Evolutionary conservation across 2,888 invertebrate genomes (phyloP), one percentile per base, ranked within the genome.

Genomic region (Microplitis manilae): DNA sequence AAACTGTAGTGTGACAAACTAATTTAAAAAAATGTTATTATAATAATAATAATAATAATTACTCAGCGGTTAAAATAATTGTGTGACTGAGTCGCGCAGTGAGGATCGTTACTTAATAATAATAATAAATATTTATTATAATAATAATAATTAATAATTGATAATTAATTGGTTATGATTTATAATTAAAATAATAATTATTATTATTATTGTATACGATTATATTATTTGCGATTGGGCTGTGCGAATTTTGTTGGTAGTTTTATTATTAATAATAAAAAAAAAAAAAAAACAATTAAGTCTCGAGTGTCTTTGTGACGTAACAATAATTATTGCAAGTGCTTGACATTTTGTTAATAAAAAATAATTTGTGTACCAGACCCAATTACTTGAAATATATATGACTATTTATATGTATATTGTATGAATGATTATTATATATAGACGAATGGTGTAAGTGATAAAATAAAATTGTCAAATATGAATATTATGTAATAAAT

Each of bases 231-330:
- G 62, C 62, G 85, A 86, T 87, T 86, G 88, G 88, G 89, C 89
- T 89, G 89, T 89, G 88, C 87, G 87, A 89, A 88, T 88, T 87
- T 87, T 30, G 2, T 30, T 30, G 30, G 87, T 82, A 87, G 88
- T 85, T 87, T 85, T 85, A 85, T 82, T 81, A 76, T 70, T 78
- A 76, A 79, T 68, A 77, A 67, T 79, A 64, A 67, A 79, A 60
- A 77, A 71, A 60, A 77, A 71, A 77, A 30, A 30, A 30, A 30
- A 30, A 30, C 2, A 30, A 30, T 30, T 30, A 30, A 30, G 30
- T 30, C 30, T 30, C 30, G 30, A 30, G 30, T 30, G 30, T 30
- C 30, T 59, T 6, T 68, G 68, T 72, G 41, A 68, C 71, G 70
- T 68, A 68, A 76, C 15, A 64, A 17, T 73, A 68, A 50, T 67